phyloP scores from a whole-genome alignment of 2,113 vertebrate genomes.

The Ciconia boyciana region DNA sequence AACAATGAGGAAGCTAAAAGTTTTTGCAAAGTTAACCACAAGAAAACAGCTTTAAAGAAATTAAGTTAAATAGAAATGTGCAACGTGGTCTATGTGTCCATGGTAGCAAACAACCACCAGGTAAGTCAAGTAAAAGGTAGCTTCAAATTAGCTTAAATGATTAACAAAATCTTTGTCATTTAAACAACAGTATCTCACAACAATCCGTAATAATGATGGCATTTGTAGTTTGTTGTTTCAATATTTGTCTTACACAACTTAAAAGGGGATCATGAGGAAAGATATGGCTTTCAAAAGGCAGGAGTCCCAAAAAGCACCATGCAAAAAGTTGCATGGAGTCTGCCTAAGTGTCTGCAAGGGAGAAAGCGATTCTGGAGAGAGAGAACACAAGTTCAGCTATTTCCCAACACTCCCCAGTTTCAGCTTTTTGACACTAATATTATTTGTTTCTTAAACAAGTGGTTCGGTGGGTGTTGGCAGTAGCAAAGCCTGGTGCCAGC shows the following conservation, averaged over 20 bases:
- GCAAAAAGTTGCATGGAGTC: not conserved
- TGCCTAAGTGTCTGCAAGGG: not conserved
- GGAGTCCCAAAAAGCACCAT: not conserved
- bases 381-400: not conserved
- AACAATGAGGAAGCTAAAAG: not conserved
- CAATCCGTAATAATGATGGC: not conserved
- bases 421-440: not conserved
- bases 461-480: not conserved
- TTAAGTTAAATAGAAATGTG: not conserved
- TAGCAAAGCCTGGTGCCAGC: not conserved
- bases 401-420: not conserved
- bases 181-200: not conserved
- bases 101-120: not conserved
- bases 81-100: not conserved
- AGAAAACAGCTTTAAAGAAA: slow-evolving; percentile 45
- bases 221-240: not conserved
- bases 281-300: not conserved
- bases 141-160: not conserved
- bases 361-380: not conserved
- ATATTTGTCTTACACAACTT: not conserved
- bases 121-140: not conserved
- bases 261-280: not conserved
- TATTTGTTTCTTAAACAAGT: not conserved
- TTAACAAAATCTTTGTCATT: not conserved
- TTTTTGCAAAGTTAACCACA: slow-evolving; percentile 42